A percentile compares a stretch with the other conserved stretches of the same genome.
These are phyloP conservation scores for Catalaphyllia jardinei DNA, from an alignment of 64 coral and sea anemone genomes.

Conservation along the genomic window DNA sequence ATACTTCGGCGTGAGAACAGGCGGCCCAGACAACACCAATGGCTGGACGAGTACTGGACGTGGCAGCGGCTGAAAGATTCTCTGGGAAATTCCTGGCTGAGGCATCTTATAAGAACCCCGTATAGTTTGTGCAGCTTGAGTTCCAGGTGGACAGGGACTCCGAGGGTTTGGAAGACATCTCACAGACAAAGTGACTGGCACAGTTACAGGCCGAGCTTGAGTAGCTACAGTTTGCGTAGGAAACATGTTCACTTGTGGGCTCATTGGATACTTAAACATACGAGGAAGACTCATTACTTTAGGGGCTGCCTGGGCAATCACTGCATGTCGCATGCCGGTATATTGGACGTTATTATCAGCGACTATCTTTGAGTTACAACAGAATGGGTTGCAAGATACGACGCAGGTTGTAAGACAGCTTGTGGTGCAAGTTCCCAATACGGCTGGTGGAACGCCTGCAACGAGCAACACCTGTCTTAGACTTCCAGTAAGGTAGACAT, in stretches of 20 bases:
- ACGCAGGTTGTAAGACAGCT: slow-evolving; percentile 53
- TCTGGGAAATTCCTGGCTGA: neutral
- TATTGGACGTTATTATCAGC: slow-evolving; percentile 27
- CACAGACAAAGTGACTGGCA: neutral
- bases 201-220: neutral
- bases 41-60: neutral
- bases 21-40: neutral
- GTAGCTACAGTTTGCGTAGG: neutral
- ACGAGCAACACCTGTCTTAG: neutral
- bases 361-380: slow-evolving; percentile 66
- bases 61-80: neutral
- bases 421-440: slow-evolving; percentile 61
- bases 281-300: neutral
- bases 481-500: too few relatives aligned
- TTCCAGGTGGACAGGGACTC: slow-evolving; percentile 17
- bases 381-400: slow-evolving; percentile 77
- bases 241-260: neutral
- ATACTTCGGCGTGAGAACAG: neutral
- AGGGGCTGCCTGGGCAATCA: slow-evolving; percentile 11
- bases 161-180: slow-evolving; percentile 19
- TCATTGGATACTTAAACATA: neutral
- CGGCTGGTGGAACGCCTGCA: slow-evolving; percentile 61
- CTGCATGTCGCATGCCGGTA: slow-evolving; percentile 15
- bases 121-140: neutral
- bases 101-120: slow-evolving; percentile 8